These are phyloP conservation scores for Drosophila athabasca DNA, from an alignment of 1,140 invertebrate genomes.

Conservation along the genomic window DNA sequence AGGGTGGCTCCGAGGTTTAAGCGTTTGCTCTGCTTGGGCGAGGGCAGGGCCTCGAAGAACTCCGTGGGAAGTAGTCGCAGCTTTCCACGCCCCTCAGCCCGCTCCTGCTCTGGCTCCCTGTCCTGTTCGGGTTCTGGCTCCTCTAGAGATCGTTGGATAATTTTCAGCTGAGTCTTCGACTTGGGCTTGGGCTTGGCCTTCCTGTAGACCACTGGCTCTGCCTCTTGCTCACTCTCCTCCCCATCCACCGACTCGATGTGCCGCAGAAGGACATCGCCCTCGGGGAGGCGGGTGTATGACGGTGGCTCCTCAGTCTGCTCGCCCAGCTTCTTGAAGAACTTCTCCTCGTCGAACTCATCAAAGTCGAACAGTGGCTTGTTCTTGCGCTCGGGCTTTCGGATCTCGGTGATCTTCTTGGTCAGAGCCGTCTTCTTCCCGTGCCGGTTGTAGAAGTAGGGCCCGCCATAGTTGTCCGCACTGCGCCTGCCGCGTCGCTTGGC, in stretches of 20 bases:
- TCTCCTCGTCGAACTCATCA: conserved; percentile 76
- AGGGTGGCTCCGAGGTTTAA: conserved; percentile 64
- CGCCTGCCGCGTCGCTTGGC: conserved; percentile 40
- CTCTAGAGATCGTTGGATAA: conserved; percentile 40
- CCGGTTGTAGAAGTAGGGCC: conserved; percentile 67
- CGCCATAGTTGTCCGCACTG: conserved; percentile 44
- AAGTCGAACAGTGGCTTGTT: conserved; percentile 59
- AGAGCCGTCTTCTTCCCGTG: conserved; percentile 60
- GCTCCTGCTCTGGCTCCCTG: conserved; percentile 35
- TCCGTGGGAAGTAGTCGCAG: conserved; percentile 63
- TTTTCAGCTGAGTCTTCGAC: conserved; percentile 47
- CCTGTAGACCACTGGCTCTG: conserved; percentile 37
- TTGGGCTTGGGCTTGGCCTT: conserved; percentile 23
- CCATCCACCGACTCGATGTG: conserved; percentile 67
- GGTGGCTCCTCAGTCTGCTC: conserved; percentile 65
- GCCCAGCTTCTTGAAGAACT: conserved; percentile 76
- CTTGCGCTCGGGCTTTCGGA: conserved; percentile 72
- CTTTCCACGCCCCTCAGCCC: conserved; percentile 18
- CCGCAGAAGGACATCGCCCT: conserved; percentile 75
- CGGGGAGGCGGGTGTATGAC: conserved; percentile 59
- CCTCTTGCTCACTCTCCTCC: conserved; percentile 58
- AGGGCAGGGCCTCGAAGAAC: conserved; percentile 70
- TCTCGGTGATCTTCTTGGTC: conserved; percentile 79
- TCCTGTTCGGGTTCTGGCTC: conserved; percentile 28
- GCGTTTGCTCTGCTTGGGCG: conserved; percentile 33